Conservation (phyloP, 1,140 invertebrate genomes). For the Apis mellifera region Amel_HAv3.1 CM009933.2:11470501-11471000, state of each 20-base stretch:
- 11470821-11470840: conserved; percentile 14
- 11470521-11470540: not conserved
- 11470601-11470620: not conserved
- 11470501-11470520: not conserved
- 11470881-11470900: not conserved
- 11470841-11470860: not conserved
- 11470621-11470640: conserved; percentile 13
- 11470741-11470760: conserved; percentile 58
- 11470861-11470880: conserved; percentile 11
- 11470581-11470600: conserved; percentile 14
- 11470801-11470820: conserved; percentile 17
- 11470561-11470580: conserved; percentile 8
- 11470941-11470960: conserved; percentile 67
- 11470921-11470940: conserved; percentile 67
- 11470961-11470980: conserved; percentile 79
- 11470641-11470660: conserved; percentile 64
- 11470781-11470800: conserved; percentile 49
- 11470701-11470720: conserved; percentile 53
- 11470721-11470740: conserved; percentile 72
- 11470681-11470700: conserved; percentile 58
- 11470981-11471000: conserved; percentile 66
- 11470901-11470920: conserved; percentile 5
- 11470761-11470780: conserved; percentile 69
- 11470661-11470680: conserved; percentile 48
- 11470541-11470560: conserved; percentile 14